phyloP scores from a whole-genome alignment of 2,797 vertebrate genomes.

The Erpetoichthys calabaricus region DNA sequence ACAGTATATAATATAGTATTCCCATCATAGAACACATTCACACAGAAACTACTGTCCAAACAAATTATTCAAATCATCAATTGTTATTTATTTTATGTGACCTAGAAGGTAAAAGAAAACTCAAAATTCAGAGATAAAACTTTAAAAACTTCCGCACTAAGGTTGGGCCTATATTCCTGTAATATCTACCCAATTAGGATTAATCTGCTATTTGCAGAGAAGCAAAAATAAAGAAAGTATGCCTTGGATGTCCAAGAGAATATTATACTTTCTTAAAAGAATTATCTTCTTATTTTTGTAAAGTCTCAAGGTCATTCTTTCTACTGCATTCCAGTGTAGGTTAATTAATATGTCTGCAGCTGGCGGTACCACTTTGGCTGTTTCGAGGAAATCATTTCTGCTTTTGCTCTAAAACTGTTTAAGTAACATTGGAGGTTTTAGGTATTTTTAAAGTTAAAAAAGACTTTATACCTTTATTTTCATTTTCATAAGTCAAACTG shows the following conservation, averaged over 20 bases:
- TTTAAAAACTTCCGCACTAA: constrained; percentile 33
- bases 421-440: constrained; percentile 44
- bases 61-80: no score
- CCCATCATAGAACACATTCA: no score
- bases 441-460: no score
- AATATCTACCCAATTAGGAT: constrained; percentile 50
- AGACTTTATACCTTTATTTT: no score
- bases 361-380: constrained; percentile 69
- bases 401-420: constrained; percentile 52
- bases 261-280: constrained; percentile 36
- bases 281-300: constrained; percentile 54
- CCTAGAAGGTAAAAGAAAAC: constrained; percentile 18
- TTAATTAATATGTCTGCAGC: constrained; percentile 68
- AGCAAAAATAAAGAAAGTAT: constrained; percentile 37
- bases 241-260: constrained; percentile 36
- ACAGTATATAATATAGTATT: no score
- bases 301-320: constrained; percentile 53
- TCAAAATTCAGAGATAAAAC: constrained; percentile 45
- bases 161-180: constrained; percentile 31
- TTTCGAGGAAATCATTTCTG: constrained; percentile 42
- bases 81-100: no score
- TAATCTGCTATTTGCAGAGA: constrained; percentile 53
- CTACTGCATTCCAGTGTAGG: constrained; percentile 42
- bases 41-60: no score
- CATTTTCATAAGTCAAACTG: no score